Conservation (phyloP, 2,888 invertebrate species). For the Caenorhabditis doughertyi region DNA sequence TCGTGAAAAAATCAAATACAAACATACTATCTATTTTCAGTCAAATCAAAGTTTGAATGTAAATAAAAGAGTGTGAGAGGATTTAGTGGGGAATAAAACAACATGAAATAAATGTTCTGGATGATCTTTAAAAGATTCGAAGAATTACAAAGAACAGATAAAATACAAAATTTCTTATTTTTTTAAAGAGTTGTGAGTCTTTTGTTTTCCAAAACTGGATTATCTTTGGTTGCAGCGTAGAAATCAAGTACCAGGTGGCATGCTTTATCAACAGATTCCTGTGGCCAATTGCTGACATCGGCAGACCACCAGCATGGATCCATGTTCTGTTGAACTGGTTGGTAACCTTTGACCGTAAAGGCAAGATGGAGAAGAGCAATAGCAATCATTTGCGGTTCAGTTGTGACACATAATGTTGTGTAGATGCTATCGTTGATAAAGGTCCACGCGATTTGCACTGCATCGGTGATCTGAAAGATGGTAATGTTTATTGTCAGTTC, state of each 20-base stretch:
- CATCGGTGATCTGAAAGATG: constrained; percentile 83
- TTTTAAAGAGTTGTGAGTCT: neutral
- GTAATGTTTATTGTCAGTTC: neutral
- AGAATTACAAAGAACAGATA: too few relatives aligned
- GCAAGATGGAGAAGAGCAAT: constrained; percentile 97
- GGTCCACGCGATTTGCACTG: constrained; percentile 99
- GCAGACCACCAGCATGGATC: constrained; percentile 61
- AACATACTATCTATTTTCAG: neutral
- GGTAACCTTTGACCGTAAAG: constrained; percentile 89
- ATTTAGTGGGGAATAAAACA: too few relatives aligned
- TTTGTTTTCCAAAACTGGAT: constrained; percentile 40
- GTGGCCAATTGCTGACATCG: constrained; percentile 60
- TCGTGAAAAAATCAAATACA: neutral
- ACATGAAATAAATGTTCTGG: too few relatives aligned
- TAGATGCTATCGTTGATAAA: constrained; percentile 98
- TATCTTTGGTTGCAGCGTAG: constrained; percentile 58
- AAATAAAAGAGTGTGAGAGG: neutral
- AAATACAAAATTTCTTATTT: neutral
- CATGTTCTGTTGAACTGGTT: constrained; percentile 34
- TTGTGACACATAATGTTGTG: constrained; percentile 96
- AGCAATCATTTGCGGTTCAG: constrained; percentile 96
- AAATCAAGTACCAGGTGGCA: constrained; percentile 63
- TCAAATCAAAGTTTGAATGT: neutral
- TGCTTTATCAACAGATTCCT: constrained; percentile 53
- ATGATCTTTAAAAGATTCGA: too few relatives aligned